These are phyloP conservation scores for Nipponacmea schrenckii DNA, from an alignment of 2,888 invertebrate genomes.

Conservation along the genomic window DNA sequence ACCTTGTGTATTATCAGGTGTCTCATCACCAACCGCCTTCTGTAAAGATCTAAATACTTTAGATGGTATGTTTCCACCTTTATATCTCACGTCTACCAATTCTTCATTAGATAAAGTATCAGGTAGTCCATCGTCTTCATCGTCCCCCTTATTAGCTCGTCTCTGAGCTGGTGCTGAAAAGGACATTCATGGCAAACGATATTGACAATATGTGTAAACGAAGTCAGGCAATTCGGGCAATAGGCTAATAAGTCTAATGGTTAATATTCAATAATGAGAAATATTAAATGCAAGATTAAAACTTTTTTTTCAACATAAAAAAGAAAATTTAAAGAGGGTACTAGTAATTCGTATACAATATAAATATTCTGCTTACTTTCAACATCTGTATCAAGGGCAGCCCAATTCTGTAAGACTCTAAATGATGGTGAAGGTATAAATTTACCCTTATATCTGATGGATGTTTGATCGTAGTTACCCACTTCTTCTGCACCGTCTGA, in stretches of 20 bases:
- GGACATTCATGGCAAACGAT: too few relatives aligned
- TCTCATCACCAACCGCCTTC: conserved; percentile 49
- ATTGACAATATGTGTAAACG: too few relatives aligned
- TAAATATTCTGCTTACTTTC: conserved; percentile 18
- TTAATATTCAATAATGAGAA: too few relatives aligned
- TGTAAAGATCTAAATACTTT: conserved; percentile 83
- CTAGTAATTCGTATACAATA: too few relatives aligned
- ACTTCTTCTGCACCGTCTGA: conserved; percentile 39
- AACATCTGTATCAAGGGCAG: conserved; percentile 43
- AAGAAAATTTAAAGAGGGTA: too few relatives aligned
- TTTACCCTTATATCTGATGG: conserved; percentile 62
- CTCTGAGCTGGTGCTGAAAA: conserved; percentile 9
- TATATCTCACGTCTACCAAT: conserved; percentile 63
- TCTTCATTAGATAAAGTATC: conserved; percentile 56
- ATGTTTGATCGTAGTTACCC: conserved; percentile 61
- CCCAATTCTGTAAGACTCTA: conserved; percentile 69
- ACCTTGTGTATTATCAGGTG: conserved; percentile 19
- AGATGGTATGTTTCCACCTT: conserved; percentile 82
- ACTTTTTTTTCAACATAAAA: too few relatives aligned
- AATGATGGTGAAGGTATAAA: conserved; percentile 78
- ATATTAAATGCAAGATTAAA: too few relatives aligned
- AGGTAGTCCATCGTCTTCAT: conserved; percentile 53
- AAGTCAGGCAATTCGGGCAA: too few relatives aligned
- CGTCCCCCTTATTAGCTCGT: conserved; percentile 27
- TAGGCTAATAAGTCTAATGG: too few relatives aligned